Percentiles rank a stretch among this genome's conserved stretches.
Evolutionary conservation across 2,888 invertebrate genomes (phyloP).

Genomic region (Mayetiola destructor): DNA sequence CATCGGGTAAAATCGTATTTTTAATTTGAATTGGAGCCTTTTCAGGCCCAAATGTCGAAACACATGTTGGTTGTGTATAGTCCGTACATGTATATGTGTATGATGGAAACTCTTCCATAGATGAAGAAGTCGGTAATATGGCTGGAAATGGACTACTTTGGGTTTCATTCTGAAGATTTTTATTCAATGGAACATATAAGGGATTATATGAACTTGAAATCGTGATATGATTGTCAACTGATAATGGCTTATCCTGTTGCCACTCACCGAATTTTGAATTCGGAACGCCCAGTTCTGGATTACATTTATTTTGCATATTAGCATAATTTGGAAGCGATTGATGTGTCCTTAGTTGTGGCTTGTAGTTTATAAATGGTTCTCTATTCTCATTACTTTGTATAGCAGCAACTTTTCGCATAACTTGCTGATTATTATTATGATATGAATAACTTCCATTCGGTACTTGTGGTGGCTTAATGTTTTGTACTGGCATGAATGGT

Average conservation of each 20-base stretch:
- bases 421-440: not conserved
- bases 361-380: not conserved
- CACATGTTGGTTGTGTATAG: slow-evolving; percentile 34
- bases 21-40: slow-evolving; percentile 27
- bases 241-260: not conserved
- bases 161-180: not conserved
- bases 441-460: not conserved
- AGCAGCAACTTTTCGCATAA: not conserved
- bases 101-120: slow-evolving; percentile 25
- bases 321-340: not conserved
- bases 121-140: slow-evolving; percentile 9
- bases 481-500: not conserved
- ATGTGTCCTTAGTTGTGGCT: not conserved
- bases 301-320: no score
- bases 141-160: not conserved
- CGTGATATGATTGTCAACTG: not conserved
- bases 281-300: not conserved
- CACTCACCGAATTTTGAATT: not conserved
- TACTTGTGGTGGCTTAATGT: not conserved
- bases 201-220: not conserved
- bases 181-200: not conserved
- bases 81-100: slow-evolving; percentile 37
- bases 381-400: not conserved
- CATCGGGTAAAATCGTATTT: slow-evolving; percentile 21
- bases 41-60: slow-evolving; percentile 37